phyloP scores from a whole-genome alignment of 2,797 vertebrate species.

The Centropyge bicolor region DNA sequence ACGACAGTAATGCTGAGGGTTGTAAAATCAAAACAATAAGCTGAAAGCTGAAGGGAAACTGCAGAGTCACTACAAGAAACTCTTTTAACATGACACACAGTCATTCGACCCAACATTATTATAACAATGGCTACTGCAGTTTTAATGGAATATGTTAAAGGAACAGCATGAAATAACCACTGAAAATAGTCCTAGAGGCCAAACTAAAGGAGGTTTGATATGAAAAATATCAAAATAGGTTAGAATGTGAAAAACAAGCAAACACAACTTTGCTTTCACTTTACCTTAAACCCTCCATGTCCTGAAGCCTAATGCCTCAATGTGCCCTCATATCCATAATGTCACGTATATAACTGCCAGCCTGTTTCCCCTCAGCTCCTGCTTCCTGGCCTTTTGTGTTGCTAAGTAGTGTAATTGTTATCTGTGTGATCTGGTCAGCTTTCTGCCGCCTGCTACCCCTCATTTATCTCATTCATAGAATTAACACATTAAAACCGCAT shows the following conservation, averaged over 20 bases:
- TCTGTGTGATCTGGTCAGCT: constrained; percentile 66
- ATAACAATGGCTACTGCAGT: not conserved
- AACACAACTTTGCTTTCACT: not conserved
- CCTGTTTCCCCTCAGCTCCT: constrained; percentile 20
- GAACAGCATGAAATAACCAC: not conserved
- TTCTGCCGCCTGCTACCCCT: constrained; percentile 39
- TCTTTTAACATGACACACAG: not conserved
- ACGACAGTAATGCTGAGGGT: not conserved
- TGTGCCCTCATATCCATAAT: constrained; percentile 7
- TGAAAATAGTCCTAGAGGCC: not conserved
- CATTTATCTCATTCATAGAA: constrained; percentile 65
- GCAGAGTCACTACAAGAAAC: not conserved
- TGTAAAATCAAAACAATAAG: not conserved
- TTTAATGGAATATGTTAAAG: not conserved
- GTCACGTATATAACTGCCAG: constrained; percentile 2
- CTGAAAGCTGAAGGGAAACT: not conserved
- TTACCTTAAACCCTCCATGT: not conserved
- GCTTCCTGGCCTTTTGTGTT: constrained; percentile 56
- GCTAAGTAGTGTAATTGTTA: constrained; percentile 56
- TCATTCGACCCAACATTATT: not conserved
- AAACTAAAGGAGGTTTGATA: not conserved
- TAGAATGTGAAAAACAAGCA: not conserved
- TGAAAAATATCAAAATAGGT: not conserved
- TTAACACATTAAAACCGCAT: constrained; percentile 67
- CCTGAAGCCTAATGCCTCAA: constrained; percentile 2